phyloP scores from a whole-genome alignment of 2,888 invertebrate species.

The Caenorhabditis plicata region DNA sequence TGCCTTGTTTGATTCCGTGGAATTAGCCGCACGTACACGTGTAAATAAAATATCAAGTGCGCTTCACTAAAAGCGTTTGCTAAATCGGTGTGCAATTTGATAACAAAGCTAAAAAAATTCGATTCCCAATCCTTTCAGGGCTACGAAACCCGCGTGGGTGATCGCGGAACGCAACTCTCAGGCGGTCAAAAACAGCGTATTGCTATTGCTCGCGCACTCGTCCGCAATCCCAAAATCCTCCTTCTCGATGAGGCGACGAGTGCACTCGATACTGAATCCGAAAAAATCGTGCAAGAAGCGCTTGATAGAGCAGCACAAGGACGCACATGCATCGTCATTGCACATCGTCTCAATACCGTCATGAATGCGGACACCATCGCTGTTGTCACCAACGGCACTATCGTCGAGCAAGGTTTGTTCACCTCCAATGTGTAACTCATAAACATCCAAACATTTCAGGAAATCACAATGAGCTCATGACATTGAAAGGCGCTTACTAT shows the following conservation, averaged over 20 bases:
- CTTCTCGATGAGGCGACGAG: conserved; percentile 64
- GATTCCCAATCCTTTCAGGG: too few species aligned
- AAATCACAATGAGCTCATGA: conserved; percentile 47
- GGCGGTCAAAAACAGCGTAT: conserved; percentile 68
- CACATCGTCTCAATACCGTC: conserved; percentile 69
- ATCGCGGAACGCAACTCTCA: conserved; percentile 67
- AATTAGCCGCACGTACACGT: too few species aligned
- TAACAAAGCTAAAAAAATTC: too few species aligned
- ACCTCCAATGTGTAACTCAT: background rate
- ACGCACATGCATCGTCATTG: conserved; percentile 68
- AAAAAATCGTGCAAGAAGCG: conserved; percentile 77
- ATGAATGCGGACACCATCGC: conserved; percentile 63
- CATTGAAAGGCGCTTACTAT: conserved; percentile 44
- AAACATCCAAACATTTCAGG: conserved; percentile 34
- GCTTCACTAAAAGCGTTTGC: too few species aligned
- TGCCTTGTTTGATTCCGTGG: too few species aligned
- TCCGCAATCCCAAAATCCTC: conserved; percentile 65
- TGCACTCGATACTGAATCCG: conserved; percentile 50
- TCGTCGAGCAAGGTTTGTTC: conserved; percentile 71
- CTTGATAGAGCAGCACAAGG: conserved; percentile 71
- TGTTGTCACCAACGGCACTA: conserved; percentile 50
- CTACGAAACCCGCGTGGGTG: conserved; percentile 66
- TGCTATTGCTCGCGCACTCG: conserved; percentile 67
- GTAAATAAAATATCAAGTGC: too few species aligned
- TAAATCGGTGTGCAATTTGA: too few species aligned